Base-by-base conservation (phyloP, 1,140 invertebrate genomes). In the Drosophila punjabiensis region DNA sequence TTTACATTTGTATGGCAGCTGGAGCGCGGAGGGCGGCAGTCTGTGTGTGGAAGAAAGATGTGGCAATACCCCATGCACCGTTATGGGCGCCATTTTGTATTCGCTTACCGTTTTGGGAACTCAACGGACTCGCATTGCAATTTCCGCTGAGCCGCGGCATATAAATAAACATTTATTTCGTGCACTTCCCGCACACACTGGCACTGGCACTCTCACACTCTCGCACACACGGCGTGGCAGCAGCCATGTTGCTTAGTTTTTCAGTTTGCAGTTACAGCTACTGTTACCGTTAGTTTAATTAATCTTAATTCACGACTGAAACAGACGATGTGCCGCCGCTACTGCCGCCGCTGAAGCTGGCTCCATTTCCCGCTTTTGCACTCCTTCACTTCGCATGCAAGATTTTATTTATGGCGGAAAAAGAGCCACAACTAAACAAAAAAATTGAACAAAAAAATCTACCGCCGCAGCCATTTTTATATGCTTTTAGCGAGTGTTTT, bases 101-200 rank as follows among this genome's bases (percentile, higher is more conserved):
- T 84, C 71, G 85, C 60, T 79, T 70, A 79, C 80, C 50, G 79
- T 78, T 82, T 82, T 50, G 58, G 79, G 55, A 60, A 71, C 68
- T 71, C 75, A 60, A 48, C 43, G 52, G 33, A 67, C 73, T 84
- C 74, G 74, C 74, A 79, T 89, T 89, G 85, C 84, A 88, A 88
- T 88, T 88, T 88, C 84, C 84, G 84, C 59, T 85, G 71, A 58
- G 69, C 61, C 61, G 78, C 78, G 84, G 81, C 81, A 88, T 89
- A 88, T 88, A 88, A 88, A 88, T 89, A 88, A 88, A 88, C 84
- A 88, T 88, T 88, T 88, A 85, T 88, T 88, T 88, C 75, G 78
- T 84, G 81, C 76, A 79, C 70, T 88, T 78, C 81, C 85, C 71
- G 65, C 48, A 37, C 69, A 73, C 37, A 68, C 69, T n/a, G 18